These are phyloP conservation scores for Trogon surrucura DNA, from an alignment of 2,113 vertebrate genomes.

Conservation along the genomic window DNA sequence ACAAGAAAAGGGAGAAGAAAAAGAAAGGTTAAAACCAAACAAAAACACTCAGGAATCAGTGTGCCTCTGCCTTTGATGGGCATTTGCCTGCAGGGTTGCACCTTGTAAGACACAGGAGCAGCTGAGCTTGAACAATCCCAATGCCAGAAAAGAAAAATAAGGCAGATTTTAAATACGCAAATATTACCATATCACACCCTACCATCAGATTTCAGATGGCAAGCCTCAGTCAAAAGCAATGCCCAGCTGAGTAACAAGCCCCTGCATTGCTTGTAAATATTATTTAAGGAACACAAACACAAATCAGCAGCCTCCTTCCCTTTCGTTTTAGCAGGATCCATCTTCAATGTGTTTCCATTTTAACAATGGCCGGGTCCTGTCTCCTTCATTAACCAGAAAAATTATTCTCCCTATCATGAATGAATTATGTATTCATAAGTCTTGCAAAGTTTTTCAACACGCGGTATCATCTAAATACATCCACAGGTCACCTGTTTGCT, in stretches of 20 bases:
- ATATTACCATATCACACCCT: background rate
- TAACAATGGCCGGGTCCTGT: constrained; percentile 6
- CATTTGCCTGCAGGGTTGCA: background rate
- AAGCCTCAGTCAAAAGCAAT: background rate
- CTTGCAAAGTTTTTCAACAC: constrained; percentile 51
- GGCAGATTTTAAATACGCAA: background rate
- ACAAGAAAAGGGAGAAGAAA: background rate
- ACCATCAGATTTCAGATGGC: background rate
- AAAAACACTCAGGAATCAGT: background rate
- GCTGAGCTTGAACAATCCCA: background rate
- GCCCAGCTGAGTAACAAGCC: background rate
- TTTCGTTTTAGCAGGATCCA: background rate
- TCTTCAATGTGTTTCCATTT: background rate
- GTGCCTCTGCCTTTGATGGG: background rate
- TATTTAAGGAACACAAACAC: background rate
- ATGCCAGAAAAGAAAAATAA: background rate
- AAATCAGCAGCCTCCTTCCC: background rate
- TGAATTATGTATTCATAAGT: constrained; percentile 20
- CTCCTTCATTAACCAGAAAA: constrained; percentile 15
- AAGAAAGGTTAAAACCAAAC: background rate
- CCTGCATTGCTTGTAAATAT: background rate
- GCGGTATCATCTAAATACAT: constrained; percentile 36
- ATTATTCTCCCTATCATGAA: constrained; percentile 9
- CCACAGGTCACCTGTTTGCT: constrained; percentile 60
- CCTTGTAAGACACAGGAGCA: background rate